A percentile compares a stretch with the other conserved stretches of the same genome.
These are phyloP conservation scores for Vanessa atalanta DNA, from an alignment of 1,140 invertebrate genomes.

Conservation along the genomic window DNA sequence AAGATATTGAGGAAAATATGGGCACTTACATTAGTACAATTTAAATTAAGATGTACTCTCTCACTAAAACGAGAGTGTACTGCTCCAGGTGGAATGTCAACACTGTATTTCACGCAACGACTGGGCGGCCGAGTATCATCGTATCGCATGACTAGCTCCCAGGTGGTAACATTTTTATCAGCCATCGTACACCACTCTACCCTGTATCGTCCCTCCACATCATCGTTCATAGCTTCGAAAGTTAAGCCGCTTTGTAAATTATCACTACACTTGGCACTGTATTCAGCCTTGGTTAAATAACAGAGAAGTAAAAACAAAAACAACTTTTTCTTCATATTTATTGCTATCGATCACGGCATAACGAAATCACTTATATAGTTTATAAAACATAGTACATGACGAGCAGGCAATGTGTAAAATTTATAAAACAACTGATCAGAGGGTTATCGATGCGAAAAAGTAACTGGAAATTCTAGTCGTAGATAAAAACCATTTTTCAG, in stretches of 20 bases:
- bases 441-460: slow-evolving; percentile 25
- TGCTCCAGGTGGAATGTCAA: neutral
- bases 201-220: slow-evolving; percentile 50
- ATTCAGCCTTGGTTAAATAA: slow-evolving; percentile 25
- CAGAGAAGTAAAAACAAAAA: slow-evolving; percentile 26
- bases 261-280: slow-evolving; percentile 35
- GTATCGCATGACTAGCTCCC: slow-evolving; percentile 73
- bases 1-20: neutral
- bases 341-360: slow-evolving; percentile 1
- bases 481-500: slow-evolving; percentile 6
- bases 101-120: slow-evolving; percentile 26
- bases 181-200: slow-evolving; percentile 48
- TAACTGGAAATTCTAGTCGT: slow-evolving; percentile 3
- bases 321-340: slow-evolving; percentile 34
- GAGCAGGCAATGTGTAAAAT: slow-evolving; percentile 1
- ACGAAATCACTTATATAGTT: slow-evolving; percentile 9
- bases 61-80: slow-evolving; percentile 36
- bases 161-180: slow-evolving; percentile 64
- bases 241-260: slow-evolving; percentile 16
- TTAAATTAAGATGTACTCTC: slow-evolving; percentile 28
- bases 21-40: slow-evolving; percentile 52
- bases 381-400: neutral
- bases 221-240: slow-evolving; percentile 39
- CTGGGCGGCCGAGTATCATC: slow-evolving; percentile 18
- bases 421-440: slow-evolving; percentile 20